A percentile compares a stretch with the other conserved stretches of the same genome.
Conservation (phyloP, 2,888 invertebrate genomes). For the Melipona bicolor region DNA sequence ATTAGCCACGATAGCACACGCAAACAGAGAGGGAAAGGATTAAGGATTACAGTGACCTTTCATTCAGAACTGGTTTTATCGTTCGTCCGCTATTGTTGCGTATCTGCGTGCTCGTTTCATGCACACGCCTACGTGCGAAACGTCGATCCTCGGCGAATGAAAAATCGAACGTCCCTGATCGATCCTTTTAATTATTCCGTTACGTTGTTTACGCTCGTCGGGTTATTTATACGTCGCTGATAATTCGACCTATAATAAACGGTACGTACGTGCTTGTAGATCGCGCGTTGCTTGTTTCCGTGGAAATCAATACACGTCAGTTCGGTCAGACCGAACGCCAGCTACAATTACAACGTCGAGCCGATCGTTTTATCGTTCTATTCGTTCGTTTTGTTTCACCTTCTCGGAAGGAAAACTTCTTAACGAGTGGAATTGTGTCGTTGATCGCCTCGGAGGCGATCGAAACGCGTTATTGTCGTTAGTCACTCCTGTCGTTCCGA, state of each 20-base stretch:
- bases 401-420: neutral
- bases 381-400: neutral
- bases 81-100: neutral
- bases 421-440: neutral
- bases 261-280: neutral
- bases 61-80: conserved; percentile 17
- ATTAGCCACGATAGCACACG: conserved; percentile 1
- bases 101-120: neutral
- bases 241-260: neutral
- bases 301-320: neutral
- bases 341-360: no score
- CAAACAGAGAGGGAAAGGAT: conserved; percentile 22
- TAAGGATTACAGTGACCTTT: conserved; percentile 35
- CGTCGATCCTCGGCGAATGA: neutral
- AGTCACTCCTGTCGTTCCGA: neutral
- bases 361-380: neutral
- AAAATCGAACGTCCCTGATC: conserved; percentile 7
- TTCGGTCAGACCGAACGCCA: neutral
- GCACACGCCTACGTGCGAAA: no score
- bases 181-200: conserved; percentile 6
- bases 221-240: conserved; percentile 1
- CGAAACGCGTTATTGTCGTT: neutral
- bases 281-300: neutral
- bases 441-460: neutral
- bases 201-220: conserved; percentile 4